Percentiles rank a stretch among this genome's conserved stretches.
phyloP scores from a whole-genome alignment of 2,888 invertebrate genomes.

The Rotaria socialis region DNA sequence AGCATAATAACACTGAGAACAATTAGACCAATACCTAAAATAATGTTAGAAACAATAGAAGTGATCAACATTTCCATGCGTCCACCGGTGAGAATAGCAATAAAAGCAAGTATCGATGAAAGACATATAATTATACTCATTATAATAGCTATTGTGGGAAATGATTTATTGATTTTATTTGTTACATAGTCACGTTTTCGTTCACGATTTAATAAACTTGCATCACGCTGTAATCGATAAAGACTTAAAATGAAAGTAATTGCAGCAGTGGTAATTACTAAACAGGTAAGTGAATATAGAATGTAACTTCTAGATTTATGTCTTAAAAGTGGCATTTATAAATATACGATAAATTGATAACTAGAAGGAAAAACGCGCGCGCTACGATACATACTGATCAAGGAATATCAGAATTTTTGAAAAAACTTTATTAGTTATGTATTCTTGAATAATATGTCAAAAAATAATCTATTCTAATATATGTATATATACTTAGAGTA shows the following conservation, averaged over 20 bases:
- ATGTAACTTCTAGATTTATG: neutral
- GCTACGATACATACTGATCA: too few species aligned
- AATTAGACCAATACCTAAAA: conserved; percentile 28
- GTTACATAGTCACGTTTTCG: conserved; percentile 9
- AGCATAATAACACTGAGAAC: conserved; percentile 18
- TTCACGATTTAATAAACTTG: conserved; percentile 4
- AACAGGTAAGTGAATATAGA: neutral
- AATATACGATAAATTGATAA: too few species aligned
- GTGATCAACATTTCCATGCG: neutral
- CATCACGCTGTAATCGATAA: conserved; percentile 33
- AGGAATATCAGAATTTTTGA: too few species aligned
- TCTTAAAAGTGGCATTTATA: neutral
- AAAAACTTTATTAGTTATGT: too few species aligned
- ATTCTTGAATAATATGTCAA: too few species aligned
- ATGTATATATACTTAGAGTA: too few species aligned
- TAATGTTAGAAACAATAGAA: neutral
- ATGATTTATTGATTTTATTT: conserved; percentile 15
- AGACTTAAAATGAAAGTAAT: neutral
- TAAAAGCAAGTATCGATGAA: neutral
- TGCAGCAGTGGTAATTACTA: neutral
- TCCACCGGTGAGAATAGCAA: neutral
- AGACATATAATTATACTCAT: neutral
- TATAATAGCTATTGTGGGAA: neutral
- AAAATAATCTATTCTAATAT: too few species aligned
- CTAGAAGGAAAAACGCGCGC: neutral